phyloP scores from a whole-genome alignment of 2,888 invertebrate genomes.

The Aromia moschata region DNA sequence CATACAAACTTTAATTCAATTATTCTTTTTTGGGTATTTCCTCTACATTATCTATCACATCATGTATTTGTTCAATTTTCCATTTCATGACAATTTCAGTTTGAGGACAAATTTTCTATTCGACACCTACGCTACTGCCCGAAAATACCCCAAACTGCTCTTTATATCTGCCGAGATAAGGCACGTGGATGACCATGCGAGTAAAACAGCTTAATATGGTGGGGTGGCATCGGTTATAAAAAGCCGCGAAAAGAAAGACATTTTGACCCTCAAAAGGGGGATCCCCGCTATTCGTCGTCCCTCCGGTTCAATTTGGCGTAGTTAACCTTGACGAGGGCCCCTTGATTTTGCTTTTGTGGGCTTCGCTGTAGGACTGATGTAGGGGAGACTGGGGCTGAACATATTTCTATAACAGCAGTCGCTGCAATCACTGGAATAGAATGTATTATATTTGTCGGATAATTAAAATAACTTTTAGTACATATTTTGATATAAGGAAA shows the following conservation, averaged over 20 bases:
- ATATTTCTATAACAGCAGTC: not conserved
- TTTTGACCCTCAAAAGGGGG: constrained; percentile 55
- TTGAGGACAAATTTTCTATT: no score
- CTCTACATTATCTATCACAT: no score
- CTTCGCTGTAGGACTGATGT: constrained; percentile 21
- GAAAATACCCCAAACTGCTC: constrained; percentile 42
- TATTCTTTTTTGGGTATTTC: no score
- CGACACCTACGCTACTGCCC: no score
- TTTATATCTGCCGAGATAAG: constrained; percentile 46
- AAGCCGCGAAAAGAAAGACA: constrained; percentile 59
- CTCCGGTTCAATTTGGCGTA: constrained; percentile 56
- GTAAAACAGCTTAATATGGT: constrained; percentile 51
- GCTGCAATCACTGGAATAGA: not conserved
- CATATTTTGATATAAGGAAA: no score
- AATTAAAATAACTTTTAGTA: no score
- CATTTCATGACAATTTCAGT: no score
- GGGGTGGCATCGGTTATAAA: constrained; percentile 53
- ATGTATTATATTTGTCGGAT: not conserved
- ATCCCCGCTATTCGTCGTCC: constrained; percentile 50
- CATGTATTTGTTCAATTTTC: no score
- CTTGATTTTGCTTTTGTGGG: constrained; percentile 35
- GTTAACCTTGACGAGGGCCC: constrained; percentile 53
- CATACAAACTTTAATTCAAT: no score
- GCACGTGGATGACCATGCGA: constrained; percentile 44
- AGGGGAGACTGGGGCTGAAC: constrained; percentile 29